Percentiles rank a stretch among this genome's conserved stretches.
Conservation (phyloP, 30 jellyfish, hydroid and myxozoan genomes). For the Aurelia sp. region DNA sequence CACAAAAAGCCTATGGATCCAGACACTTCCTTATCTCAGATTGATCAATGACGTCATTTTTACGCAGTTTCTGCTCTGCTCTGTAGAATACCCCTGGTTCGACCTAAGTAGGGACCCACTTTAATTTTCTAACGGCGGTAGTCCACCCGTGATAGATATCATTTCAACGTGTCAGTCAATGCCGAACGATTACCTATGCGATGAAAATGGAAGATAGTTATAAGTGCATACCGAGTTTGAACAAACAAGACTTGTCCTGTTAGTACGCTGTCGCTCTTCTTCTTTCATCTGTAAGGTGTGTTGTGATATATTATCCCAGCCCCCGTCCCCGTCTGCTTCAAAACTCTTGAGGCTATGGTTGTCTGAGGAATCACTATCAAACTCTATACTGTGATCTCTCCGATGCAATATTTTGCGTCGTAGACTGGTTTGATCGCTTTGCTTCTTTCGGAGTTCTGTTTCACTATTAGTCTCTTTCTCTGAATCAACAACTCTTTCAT, state of each 20-base stretch:
- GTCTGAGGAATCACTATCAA: constrained; percentile 65
- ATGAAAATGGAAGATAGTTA: not conserved
- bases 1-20: too few relatives aligned
- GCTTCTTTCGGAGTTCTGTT: constrained; percentile 18
- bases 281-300: constrained; percentile 50
- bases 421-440: not conserved
- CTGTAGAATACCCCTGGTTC: too few relatives aligned
- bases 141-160: too few relatives aligned
- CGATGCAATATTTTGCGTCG: constrained; percentile 45
- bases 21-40: too few relatives aligned
- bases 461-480: constrained; percentile 36
- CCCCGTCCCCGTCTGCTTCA: constrained; percentile 75
- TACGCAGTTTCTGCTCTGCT: too few relatives aligned
- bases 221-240: constrained; percentile 70
- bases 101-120: too few relatives aligned
- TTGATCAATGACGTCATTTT: too few relatives aligned
- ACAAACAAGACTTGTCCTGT: constrained; percentile 73
- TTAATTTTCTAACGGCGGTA: too few relatives aligned
- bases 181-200: not conserved
- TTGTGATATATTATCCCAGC: constrained; percentile 95
- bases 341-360: constrained; percentile 35
- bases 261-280: constrained; percentile 60
- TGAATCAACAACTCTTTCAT: not conserved
- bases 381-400: constrained; percentile 49
- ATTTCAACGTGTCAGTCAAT: not conserved